Evolutionary conservation across 2,797 vertebrate species (phyloP).

Genomic region (Chrosomus eos): DNA sequence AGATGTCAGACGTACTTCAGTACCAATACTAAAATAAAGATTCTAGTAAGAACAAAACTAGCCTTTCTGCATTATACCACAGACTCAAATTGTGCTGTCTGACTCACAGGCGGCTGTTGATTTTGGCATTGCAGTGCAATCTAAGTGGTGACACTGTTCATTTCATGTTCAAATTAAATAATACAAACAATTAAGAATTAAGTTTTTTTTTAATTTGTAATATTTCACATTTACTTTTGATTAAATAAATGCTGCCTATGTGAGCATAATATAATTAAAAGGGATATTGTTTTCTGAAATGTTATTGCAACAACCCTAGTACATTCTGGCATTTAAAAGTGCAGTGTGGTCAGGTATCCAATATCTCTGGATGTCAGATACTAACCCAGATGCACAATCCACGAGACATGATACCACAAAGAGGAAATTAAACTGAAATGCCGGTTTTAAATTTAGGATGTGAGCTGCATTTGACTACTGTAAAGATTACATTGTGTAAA

Average conservation of each 20-base stretch:
- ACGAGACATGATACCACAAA: conserved; percentile 23
- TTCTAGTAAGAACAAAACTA: background rate
- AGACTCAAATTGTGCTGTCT: background rate
- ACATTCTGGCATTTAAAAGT: background rate
- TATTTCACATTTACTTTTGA: no score
- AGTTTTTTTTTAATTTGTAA: no score
- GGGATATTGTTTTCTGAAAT: no score
- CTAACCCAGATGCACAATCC: conserved; percentile 4
- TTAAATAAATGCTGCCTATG: no score
- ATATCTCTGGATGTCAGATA: conserved; percentile 11
- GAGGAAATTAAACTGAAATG: conserved; percentile 10
- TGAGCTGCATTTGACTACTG: conserved; percentile 8
- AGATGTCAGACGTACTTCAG: background rate
- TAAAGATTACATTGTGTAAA: conserved; percentile 30
- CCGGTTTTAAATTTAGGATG: conserved; percentile 1
- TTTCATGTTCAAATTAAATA: background rate
- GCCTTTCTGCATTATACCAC: background rate
- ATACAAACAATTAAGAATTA: background rate
- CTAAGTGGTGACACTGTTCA: background rate
- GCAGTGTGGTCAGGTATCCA: background rate
- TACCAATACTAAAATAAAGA: background rate
- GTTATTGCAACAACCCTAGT: no score
- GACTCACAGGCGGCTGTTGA: background rate
- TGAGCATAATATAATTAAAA: no score
- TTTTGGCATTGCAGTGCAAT: background rate